Evolutionary conservation across 2,888 invertebrate genomes (phyloP).

Genomic region (Alloplasta piceator): DNA sequence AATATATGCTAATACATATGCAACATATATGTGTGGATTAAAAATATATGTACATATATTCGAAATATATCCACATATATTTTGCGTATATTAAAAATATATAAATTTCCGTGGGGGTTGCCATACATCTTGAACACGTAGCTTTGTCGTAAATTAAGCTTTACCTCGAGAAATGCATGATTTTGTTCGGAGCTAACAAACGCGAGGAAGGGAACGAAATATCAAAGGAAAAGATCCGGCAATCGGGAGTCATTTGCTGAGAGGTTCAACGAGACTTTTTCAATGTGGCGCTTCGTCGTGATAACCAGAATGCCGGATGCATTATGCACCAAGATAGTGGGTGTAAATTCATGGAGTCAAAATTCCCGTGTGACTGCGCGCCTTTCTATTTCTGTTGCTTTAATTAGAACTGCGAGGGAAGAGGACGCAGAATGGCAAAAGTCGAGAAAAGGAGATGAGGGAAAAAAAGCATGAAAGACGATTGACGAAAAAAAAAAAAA

Average conservation of each 20-base stretch:
- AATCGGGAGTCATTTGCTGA: slow-evolving; percentile 59
- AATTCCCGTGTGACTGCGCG: slow-evolving; percentile 48
- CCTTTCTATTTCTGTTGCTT: slow-evolving; percentile 61
- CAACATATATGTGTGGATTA: too few relatives aligned
- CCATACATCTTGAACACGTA: slow-evolving; percentile 18
- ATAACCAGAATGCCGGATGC: slow-evolving; percentile 63
- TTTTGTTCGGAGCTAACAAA: background rate
- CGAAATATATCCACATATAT: too few relatives aligned
- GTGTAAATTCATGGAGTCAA: slow-evolving; percentile 46
- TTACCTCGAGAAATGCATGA: too few relatives aligned
- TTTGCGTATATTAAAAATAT: too few relatives aligned
- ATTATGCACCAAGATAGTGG: slow-evolving; percentile 52
- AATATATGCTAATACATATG: too few relatives aligned
- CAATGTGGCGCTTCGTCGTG: slow-evolving; percentile 55
- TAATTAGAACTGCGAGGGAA: slow-evolving; percentile 52
- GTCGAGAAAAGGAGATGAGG: slow-evolving; percentile 24
- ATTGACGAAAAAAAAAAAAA: slow-evolving; percentile 16
- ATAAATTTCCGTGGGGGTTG: too few relatives aligned
- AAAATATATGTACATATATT: too few relatives aligned
- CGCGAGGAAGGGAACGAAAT: slow-evolving; percentile 31
- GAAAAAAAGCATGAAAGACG: slow-evolving; percentile 15
- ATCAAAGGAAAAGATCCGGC: slow-evolving; percentile 62
- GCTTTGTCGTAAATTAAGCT: background rate
- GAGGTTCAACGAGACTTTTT: slow-evolving; percentile 36
- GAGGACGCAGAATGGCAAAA: slow-evolving; percentile 12